A percentile compares a stretch with the other conserved stretches of the same genome.
Conservation (phyloP, 2,797 vertebrate species). For the Acipenser ruthenus region DNA sequence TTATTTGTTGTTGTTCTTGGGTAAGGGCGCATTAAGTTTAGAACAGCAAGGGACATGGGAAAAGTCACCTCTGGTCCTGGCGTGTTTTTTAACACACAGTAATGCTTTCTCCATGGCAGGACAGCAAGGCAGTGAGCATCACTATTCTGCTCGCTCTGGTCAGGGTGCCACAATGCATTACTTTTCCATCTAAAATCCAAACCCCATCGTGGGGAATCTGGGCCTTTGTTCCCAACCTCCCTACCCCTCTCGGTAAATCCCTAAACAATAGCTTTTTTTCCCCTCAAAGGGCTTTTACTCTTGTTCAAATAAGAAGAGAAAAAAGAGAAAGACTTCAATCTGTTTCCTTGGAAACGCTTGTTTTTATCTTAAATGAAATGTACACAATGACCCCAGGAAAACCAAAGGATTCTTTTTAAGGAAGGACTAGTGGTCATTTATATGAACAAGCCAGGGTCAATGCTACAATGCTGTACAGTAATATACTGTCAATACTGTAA, state of each 20-base stretch:
- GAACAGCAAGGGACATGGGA: no score
- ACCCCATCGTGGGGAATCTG: neutral
- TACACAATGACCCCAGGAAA: neutral
- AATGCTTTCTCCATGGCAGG: neutral
- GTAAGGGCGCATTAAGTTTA: no score
- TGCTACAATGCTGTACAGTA: no score
- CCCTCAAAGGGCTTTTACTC: slow-evolving; percentile 3
- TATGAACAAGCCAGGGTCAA: no score
- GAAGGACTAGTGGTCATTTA: no score
- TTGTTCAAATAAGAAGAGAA: neutral
- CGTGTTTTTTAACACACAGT: neutral
- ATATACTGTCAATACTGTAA: no score
- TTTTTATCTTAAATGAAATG: slow-evolving; percentile 11
- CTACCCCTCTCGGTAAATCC: slow-evolving; percentile 2
- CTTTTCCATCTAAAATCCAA: neutral
- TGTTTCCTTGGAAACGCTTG: slow-evolving; percentile 12
- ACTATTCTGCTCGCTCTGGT: neutral
- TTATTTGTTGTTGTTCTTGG: no score
- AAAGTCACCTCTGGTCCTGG: no score
- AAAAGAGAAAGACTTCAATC: neutral
- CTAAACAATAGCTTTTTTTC: neutral
- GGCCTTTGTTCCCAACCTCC: slow-evolving; percentile 1
- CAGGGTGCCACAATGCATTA: neutral
- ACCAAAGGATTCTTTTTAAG: no score
- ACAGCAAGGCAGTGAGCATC: neutral